Base-by-base conservation (phyloP, 2,888 invertebrate species). In the Clepsis dumicolana region DNA sequence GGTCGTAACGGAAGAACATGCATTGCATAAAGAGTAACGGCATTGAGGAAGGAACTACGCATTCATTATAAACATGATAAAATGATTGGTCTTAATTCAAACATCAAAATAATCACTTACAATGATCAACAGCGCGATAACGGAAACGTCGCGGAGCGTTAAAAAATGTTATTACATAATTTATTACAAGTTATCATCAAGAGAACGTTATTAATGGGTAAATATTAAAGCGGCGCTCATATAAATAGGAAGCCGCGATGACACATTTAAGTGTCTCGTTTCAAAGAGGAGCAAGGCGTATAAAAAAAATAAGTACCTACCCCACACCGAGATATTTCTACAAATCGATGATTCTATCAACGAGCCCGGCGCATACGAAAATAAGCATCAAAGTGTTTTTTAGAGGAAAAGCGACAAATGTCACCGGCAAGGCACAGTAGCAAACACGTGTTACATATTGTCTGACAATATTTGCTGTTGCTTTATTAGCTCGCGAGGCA, bases 371-470 rank as follows among this genome's bases (percentile, higher is more conserved):
- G 86, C 90, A 90, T 88, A 92, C 92, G 88, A 91, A 92, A 93
- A 93, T 93, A 92, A 91, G 88, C 91, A 87, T 92, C 92, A 92
- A 93, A 92, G 92, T 87, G 86, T 91, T 91, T 91, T 91, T 91
- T 90, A 90, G 84, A 87, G 82, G 84, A 80, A 86, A 89, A 86
- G 84, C 88, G 87, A 90, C 90, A 90, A 91, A 90, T 91, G 89
- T 90, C 87, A 83, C 81, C 87, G 86, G 83, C 84, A 82, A 84
- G 82, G 82, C 87, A 82, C 87, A 86, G 89, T 84, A 83, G 88
- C 90, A 83, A 91, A 93, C 93, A 93, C 84, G 81, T 93, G 93
- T 93, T 89, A 85, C 90, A 90, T 87, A 92, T 90, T 91, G 92
- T 91, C 85, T 85, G 88, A 92, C 91, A 92, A 90, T 90, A 91